phyloP scores from a whole-genome alignment of 2,113 vertebrate genomes.

The Narcine bancroftii region DNA sequence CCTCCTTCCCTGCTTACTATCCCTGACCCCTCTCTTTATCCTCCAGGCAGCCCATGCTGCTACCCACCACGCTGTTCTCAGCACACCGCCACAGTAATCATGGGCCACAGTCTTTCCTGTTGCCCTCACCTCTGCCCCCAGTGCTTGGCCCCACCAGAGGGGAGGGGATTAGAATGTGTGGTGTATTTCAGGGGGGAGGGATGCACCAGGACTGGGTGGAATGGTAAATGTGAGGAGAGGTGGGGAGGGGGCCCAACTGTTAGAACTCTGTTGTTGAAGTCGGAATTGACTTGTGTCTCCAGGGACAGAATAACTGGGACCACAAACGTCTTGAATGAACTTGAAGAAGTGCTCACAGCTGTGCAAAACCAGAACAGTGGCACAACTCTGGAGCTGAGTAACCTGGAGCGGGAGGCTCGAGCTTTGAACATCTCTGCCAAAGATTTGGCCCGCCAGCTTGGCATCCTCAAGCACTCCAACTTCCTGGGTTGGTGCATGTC shows the following conservation, averaged over 20 bases:
- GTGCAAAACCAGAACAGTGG: conserved; percentile 84
- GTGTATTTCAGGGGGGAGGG: background rate
- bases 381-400: conserved; percentile 71
- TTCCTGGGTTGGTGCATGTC: conserved; percentile 68
- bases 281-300: no score
- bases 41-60: no score
- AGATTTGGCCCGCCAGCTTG: conserved; percentile 69
- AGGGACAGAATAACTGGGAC: conserved; percentile 75
- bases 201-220: background rate
- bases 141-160: no score
- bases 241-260: no score
- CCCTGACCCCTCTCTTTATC: no score
- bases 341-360: conserved; percentile 76
- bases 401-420: conserved; percentile 70
- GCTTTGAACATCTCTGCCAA: conserved; percentile 76
- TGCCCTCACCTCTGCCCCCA: no score
- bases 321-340: conserved; percentile 71
- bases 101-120: no score
- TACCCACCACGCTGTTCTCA: no score
- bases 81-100: no score
- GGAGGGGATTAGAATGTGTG: background rate
- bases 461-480: conserved; percentile 87
- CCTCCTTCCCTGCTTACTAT: no score
- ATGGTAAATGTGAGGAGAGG: background rate
- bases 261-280: no score